phyloP scores from a whole-genome alignment of 2,113 vertebrate genomes.

The Limanda limanda region DNA sequence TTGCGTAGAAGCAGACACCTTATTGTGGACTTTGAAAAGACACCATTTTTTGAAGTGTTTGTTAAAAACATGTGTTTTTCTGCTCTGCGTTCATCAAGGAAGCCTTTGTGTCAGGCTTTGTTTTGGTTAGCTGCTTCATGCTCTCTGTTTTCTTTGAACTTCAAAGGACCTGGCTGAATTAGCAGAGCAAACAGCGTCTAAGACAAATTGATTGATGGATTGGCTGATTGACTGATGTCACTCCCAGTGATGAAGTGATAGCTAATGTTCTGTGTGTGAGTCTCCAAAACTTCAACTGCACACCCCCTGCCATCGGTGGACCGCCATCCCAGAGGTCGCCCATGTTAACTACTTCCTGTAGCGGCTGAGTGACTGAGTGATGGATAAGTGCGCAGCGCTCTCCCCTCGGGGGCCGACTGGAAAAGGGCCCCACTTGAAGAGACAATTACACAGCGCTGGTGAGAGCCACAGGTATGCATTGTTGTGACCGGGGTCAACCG shows the following conservation, averaged over 20 bases:
- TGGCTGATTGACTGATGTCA: conserved; percentile 63
- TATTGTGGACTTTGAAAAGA: background rate
- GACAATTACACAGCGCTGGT: conserved; percentile 77
- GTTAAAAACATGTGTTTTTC: background rate
- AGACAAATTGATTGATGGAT: conserved; percentile 53
- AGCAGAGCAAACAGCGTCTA: conserved; percentile 47
- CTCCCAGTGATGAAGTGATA: conserved; percentile 50
- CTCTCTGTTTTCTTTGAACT: conserved; percentile 47
- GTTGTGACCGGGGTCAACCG: conserved; percentile 77
- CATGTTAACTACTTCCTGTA: conserved; percentile 81
- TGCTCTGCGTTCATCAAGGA: background rate
- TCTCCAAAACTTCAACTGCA: conserved; percentile 42
- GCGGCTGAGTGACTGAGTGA: conserved; percentile 79
- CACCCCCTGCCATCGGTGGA: conserved; percentile 22
- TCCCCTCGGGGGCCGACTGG: conserved; percentile 63
- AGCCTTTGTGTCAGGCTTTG: background rate
- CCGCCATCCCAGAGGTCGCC: conserved; percentile 65
- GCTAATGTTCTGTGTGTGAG: conserved; percentile 59
- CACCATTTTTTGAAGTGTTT: background rate
- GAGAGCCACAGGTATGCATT: conserved; percentile 82
- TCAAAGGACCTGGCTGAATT: conserved; percentile 43
- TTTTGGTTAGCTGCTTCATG: background rate
- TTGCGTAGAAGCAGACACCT: background rate
- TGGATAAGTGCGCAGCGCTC: conserved; percentile 67
- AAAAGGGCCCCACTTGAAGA: conserved; percentile 75